Evolutionary conservation across 2,888 invertebrate species (phyloP), one percentile per base, ranked within the genome.

Genomic region (Drosophila mayaguana): DNA sequence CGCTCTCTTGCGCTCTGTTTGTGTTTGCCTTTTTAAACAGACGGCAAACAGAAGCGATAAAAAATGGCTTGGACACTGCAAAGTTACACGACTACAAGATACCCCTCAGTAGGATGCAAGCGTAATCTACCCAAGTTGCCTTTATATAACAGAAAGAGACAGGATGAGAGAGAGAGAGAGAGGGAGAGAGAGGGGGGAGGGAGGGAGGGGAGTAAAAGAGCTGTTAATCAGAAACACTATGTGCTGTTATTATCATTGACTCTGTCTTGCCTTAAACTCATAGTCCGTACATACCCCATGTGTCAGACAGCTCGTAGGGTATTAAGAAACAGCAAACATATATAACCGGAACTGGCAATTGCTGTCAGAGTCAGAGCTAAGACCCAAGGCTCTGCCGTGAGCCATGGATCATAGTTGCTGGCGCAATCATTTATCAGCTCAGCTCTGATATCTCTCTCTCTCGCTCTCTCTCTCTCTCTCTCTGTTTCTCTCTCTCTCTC

Each of bases 11-110:
- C 8, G 8, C 78, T 54, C n/a, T 87, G 84, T 83, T 83, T 83
- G 85, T 92, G 91, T 92, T 92, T 92, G 89, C 88, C 88, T 90
- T 91, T 91, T 83, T 83, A 87, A 73, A 88, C 65, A 56, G 42
- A 38, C 38, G 32, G 46, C 32, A 66, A 65, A 55, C 25, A 18
- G 55, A 55, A 12, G 11, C 46, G 32, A 40, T 36, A 66, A 69
- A 59, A 25, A 61, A 36, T 14, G 11, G 14, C 16, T 20, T 22
- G 16, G 11, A 3, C 11, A 1, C 0, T 3, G 18, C 4, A 16
- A 1, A 1, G 5, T 14, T 32, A 14, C 2, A n/a, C 59, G 18
- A 57, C 32, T 34, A 6, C 3, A 4, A 22, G 1, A 71, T 46
- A 71, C 65, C 65, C 59, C 53, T 25, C 40, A 3, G 3, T 18